Percentiles rank a stretch among this genome's conserved stretches.
These are phyloP conservation scores for Willisornis vidua DNA, from an alignment of 2,113 vertebrate species.

Conservation along the genomic window DNA sequence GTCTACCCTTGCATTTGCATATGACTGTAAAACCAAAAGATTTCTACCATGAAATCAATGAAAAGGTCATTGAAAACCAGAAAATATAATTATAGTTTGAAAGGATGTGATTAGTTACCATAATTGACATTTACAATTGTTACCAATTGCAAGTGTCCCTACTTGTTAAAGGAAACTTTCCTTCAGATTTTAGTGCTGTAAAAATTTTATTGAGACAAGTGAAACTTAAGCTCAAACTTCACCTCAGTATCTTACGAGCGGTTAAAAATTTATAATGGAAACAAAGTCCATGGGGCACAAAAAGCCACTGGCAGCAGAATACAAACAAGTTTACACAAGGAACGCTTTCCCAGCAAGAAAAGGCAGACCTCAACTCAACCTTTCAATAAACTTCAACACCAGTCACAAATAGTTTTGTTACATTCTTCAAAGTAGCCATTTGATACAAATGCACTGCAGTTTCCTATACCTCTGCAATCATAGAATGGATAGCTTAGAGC, in stretches of 20 bases:
- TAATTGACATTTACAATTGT: not conserved
- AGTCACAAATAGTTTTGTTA: not conserved
- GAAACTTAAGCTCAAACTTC: not conserved
- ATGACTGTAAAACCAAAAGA: not conserved
- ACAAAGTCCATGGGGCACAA: not conserved
- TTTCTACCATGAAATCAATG: not conserved
- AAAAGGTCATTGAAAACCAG: not conserved
- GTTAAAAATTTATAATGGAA: not conserved
- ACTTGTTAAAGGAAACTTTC: not conserved
- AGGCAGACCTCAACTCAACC: not conserved
- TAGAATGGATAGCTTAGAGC: not conserved
- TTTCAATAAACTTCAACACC: not conserved
- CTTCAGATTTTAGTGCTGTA: not conserved
- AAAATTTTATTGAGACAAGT: not conserved
- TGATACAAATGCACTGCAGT: not conserved
- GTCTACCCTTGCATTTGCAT: not conserved
- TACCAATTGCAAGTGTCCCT: not conserved
- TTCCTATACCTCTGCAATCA: not conserved
- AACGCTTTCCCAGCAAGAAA: not conserved
- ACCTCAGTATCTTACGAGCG: not conserved
- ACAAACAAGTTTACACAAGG: not conserved
- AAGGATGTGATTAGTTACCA: not conserved
- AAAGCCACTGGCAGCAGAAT: not conserved
- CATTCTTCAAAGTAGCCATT: not conserved
- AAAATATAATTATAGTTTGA: accelerated